Evolutionary conservation across 2,888 invertebrate species (phyloP), one percentile per base, ranked within the genome.

Genomic region (Gymnocheta viridis): DNA sequence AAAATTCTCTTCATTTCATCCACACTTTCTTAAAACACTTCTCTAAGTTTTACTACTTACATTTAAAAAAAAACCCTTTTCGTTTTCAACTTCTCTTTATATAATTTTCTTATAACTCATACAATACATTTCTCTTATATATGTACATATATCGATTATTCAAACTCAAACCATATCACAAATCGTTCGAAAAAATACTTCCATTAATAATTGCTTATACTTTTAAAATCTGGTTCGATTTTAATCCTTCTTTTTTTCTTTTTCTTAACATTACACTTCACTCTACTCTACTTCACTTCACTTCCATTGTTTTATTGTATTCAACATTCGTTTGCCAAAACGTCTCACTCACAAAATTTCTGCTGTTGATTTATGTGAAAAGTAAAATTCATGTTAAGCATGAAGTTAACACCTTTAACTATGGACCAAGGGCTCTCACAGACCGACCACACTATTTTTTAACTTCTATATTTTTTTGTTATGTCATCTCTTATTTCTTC

Each of bases 141-240:
- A 74, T 29, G 41, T 72, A 19, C 47, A 62, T 69, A 19, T 27
- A 19, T 67, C 47, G 35, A 17, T 54, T 70, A 12, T 79, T 49
- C 47, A 47, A 80, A 77, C 74, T 81, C 67, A 81, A 77, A 56
- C 69, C 81, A 80, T 87, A 88, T 87, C 87, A 86, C 86, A 86
- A 82, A 66, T 82, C 54, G 56, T 62, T 62, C 6, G 14, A 47
- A 66, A 72, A 82, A 78, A 81, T 73, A 41, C 70, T 83, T 85
- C 69, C 77, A 54, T 70, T 73, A 24, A 58, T 38, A 19, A 64
- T 69, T 77, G 47, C 54, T 38, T 60, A 49, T 41, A 44, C 32
- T 77, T n/a, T n/a, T 82, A 70, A 76, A 67, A 27, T 17, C 70
- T 82, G 27, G 27, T 85, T 82, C 67, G 51, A 79, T 86, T 82